These are phyloP conservation scores for Canis aureus DNA, from an alignment of 2,113 vertebrate genomes.

Conservation along the genomic window DNA sequence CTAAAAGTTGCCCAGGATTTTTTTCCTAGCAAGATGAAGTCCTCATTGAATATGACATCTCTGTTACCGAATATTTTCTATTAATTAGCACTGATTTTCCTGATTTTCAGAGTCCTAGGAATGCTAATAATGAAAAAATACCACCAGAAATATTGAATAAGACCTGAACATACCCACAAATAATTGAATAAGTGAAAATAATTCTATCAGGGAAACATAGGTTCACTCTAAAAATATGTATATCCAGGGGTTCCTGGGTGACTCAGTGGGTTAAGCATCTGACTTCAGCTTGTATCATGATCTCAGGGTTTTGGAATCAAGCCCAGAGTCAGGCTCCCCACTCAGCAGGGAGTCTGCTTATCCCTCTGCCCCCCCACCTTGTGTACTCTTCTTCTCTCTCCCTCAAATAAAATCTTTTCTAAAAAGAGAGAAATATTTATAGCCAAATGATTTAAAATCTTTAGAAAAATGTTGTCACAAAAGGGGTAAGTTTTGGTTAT, in stretches of 20 bases:
- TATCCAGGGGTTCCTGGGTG: neutral
- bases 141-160: neutral
- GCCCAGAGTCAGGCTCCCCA: neutral
- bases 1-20: neutral
- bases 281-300: neutral
- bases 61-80: neutral
- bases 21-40: neutral
- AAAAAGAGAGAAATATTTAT: neutral
- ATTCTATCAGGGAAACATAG: neutral
- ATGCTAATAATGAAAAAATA: neutral
- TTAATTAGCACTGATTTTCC: neutral
- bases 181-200: neutral
- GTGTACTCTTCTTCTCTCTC: too few species aligned
- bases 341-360: neutral
- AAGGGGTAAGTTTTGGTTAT: neutral
- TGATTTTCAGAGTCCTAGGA: neutral
- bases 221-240: neutral
- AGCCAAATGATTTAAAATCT: neutral
- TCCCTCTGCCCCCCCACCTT: neutral
- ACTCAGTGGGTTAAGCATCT: neutral
- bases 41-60: neutral
- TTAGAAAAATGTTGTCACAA: neutral
- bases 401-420: neutral
- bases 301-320: neutral
- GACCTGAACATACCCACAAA: neutral